Evolutionary conservation across 2,888 invertebrate genomes (phyloP).

Genomic region (Patella ulyssiponensis): DNA sequence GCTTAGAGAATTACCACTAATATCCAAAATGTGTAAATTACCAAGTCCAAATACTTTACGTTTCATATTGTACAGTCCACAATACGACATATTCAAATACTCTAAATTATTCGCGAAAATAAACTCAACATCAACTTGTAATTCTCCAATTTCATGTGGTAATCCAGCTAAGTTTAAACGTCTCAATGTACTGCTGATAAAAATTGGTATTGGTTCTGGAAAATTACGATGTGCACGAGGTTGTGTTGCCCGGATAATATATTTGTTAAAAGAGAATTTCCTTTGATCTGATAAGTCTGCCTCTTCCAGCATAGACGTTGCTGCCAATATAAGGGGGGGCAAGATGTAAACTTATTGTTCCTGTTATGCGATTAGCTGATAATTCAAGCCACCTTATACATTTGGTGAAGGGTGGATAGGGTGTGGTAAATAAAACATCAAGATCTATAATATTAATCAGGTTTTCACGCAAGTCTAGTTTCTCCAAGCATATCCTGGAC

Average conservation of each 20-base stretch:
- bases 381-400: background rate
- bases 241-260: background rate
- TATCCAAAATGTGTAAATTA: background rate
- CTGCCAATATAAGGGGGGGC: background rate
- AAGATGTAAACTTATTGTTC: background rate
- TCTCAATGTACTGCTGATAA: background rate
- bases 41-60: background rate
- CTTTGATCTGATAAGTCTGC: background rate
- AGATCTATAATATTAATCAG: background rate
- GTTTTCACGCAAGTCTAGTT: background rate
- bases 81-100: background rate
- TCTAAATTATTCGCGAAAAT: background rate
- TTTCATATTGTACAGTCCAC: background rate
- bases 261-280: background rate
- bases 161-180: background rate
- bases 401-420: background rate
- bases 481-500: background rate
- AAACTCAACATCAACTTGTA: background rate
- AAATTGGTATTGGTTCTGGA: no score
- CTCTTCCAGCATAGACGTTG: background rate
- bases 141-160: background rate
- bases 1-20: background rate
- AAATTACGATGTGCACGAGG: no score
- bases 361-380: background rate
- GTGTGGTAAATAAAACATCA: background rate